phyloP scores from a whole-genome alignment of 2,113 vertebrate species.

The Zapus hudsonius region DNA sequence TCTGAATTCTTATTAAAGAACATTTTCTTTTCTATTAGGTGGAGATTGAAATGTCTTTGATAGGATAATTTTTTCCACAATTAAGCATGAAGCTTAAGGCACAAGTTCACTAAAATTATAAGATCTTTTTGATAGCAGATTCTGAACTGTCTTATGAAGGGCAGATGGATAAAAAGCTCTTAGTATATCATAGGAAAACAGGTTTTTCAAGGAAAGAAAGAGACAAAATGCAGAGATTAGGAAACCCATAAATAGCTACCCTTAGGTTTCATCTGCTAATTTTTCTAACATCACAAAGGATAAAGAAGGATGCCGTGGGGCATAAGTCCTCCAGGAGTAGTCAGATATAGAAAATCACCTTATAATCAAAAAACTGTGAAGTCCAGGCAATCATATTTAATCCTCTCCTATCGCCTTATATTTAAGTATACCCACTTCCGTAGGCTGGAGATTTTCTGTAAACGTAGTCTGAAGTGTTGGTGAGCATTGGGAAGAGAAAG shows the following conservation, averaged over 20 bases:
- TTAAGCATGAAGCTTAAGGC: conserved; percentile 56
- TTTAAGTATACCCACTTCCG: background rate
- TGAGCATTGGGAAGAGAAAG: background rate
- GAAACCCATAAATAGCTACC: conserved; percentile 18
- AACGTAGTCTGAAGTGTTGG: background rate
- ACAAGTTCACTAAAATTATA: conserved; percentile 39
- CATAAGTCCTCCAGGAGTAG: background rate
- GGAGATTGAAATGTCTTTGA: conserved; percentile 62
- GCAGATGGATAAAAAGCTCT: conserved; percentile 7
- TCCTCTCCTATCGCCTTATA: background rate
- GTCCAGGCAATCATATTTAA: background rate
- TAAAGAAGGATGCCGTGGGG: background rate
- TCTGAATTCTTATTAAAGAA: conserved; percentile 60
- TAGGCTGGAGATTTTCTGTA: background rate
- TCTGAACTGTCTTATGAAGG: conserved; percentile 43
- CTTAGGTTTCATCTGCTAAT: background rate
- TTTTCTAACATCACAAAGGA: conserved; percentile 35
- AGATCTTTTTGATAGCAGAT: conserved; percentile 23
- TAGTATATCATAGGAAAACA: background rate
- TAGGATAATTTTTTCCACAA: conserved; percentile 62
- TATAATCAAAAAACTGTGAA: background rate
- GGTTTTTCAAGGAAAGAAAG: conserved; percentile 47
- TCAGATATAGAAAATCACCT: background rate
- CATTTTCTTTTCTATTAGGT: conserved; percentile 59
- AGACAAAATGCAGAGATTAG: background rate